Evolutionary conservation across 2,888 invertebrate genomes (phyloP).

Genomic region (Brenthis hecate): DNA sequence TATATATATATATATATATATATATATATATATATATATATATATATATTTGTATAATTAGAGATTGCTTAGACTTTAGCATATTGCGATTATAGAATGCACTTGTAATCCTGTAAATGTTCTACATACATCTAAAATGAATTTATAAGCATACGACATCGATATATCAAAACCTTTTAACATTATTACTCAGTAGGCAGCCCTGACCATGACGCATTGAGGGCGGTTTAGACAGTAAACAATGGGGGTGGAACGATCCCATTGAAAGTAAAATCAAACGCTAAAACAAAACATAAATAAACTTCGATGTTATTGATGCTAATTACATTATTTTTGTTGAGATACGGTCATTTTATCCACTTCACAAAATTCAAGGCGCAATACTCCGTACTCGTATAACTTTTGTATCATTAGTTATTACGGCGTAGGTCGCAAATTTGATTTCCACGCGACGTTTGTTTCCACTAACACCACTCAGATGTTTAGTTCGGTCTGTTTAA

Average conservation of each 20-base stretch:
- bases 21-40: no score
- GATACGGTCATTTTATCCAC: neutral
- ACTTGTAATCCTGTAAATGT: no score
- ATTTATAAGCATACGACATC: neutral
- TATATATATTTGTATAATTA: no score
- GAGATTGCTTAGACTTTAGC: no score
- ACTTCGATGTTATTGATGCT: constrained; percentile 17
- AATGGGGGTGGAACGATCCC: constrained; percentile 20
- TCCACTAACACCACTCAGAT: no score
- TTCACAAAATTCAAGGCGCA: no score
- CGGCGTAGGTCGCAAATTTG: no score
- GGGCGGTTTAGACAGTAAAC: constrained; percentile 27
- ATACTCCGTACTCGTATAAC: neutral
- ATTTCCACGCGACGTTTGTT: no score
- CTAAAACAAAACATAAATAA: constrained; percentile 26
- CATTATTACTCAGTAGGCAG: neutral
- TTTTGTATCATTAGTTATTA: neutral
- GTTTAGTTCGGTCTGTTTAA: no score
- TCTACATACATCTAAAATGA: no score
- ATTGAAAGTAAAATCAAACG: constrained; percentile 12
- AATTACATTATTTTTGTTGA: neutral
- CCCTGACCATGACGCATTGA: constrained; percentile 30
- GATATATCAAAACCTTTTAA: neutral
- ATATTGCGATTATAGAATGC: no score
- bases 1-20: no score